phyloP scores from a whole-genome alignment of 2,888 invertebrate genomes.

The Incurvaria masculella region DNA sequence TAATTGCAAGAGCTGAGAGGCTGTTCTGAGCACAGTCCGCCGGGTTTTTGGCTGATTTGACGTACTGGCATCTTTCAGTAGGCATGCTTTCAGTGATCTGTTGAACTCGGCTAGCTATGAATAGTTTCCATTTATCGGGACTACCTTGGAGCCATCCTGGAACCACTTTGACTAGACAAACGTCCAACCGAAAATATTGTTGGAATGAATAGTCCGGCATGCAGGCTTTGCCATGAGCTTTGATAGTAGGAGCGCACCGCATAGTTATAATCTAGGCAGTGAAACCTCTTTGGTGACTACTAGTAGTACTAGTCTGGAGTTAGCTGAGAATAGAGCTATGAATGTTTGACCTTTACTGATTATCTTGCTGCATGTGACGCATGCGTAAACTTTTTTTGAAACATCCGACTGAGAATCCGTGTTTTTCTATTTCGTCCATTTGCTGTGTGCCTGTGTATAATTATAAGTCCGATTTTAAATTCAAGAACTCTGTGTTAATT shows the following conservation, averaged over 20 bases:
- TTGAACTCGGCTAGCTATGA: constrained; percentile 9
- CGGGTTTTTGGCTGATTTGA: constrained; percentile 15
- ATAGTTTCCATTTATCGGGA: constrained; percentile 9
- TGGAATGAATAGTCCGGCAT: constrained; percentile 1
- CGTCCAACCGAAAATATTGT: constrained; percentile 11
- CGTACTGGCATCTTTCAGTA: constrained; percentile 14
- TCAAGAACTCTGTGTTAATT: constrained; percentile 1
- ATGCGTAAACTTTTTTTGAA: constrained; percentile 4
- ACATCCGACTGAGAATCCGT: constrained; percentile 7
- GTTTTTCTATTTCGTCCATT: background rate
- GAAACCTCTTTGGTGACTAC: too few relatives aligned
- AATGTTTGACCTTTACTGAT: background rate
- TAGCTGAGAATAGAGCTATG: too few relatives aligned
- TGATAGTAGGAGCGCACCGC: constrained; percentile 11
- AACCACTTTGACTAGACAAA: constrained; percentile 15
- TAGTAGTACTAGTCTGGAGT: too few relatives aligned
- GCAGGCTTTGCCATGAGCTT: constrained; percentile 11
- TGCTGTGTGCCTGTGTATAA: background rate
- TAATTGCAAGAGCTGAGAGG: background rate
- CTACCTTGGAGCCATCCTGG: constrained; percentile 14
- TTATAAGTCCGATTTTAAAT: constrained; percentile 1
- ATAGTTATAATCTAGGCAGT: constrained; percentile 10
- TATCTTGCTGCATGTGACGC: constrained; percentile 2
- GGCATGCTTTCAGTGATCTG: constrained; percentile 12
- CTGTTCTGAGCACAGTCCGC: constrained; percentile 12